A percentile compares a stretch with the other conserved stretches of the same genome.
Conservation (phyloP, 2,888 invertebrate genomes). For the Prosapia bicincta region DNA sequence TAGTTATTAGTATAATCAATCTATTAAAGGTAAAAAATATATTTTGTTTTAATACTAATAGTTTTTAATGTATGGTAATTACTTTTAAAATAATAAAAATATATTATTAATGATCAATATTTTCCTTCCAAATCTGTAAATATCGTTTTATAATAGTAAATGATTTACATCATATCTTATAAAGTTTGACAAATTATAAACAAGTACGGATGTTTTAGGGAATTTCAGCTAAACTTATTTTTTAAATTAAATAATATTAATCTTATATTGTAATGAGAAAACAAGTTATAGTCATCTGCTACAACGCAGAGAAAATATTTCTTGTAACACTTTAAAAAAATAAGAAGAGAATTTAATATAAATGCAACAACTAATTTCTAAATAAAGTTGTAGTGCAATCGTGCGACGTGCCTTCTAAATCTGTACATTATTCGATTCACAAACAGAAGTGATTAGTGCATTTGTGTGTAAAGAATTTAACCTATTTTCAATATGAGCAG, state of each 20-base stretch:
- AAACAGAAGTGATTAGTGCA: conserved; percentile 12
- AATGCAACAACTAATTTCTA: conserved; percentile 8
- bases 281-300: not conserved
- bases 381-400: conserved; percentile 10
- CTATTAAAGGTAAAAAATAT: too few relatives aligned
- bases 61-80: too few relatives aligned
- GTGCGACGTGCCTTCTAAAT: conserved; percentile 9
- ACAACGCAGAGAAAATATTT: conserved; percentile 16
- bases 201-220: too few relatives aligned
- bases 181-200: too few relatives aligned
- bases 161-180: too few relatives aligned
- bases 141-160: too few relatives aligned
- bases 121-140: too few relatives aligned
- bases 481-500: conserved; percentile 15
- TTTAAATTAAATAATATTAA: not conserved
- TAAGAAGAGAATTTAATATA: conserved; percentile 19
- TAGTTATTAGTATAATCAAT: too few relatives aligned
- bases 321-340: not conserved
- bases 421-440: conserved; percentile 12
- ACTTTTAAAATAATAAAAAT: too few relatives aligned
- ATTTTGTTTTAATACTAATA: too few relatives aligned
- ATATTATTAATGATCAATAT: too few relatives aligned
- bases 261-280: too few relatives aligned
- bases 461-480: not conserved
- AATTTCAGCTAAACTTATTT: not conserved